Base-by-base conservation (phyloP, 2,888 invertebrate genomes). In the Blomia tropicalis region DNA sequence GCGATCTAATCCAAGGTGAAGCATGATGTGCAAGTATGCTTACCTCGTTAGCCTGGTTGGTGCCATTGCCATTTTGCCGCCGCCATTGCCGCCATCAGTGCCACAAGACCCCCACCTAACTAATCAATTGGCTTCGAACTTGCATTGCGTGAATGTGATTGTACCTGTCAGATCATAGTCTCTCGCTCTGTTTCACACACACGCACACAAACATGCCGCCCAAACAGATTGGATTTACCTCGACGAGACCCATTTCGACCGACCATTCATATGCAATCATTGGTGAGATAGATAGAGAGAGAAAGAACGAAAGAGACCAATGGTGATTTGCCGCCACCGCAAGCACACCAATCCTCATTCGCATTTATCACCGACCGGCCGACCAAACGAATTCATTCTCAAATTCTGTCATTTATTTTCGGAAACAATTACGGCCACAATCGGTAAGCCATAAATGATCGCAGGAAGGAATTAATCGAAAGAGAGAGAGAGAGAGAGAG, bases 71-170 rank as follows among this genome's bases (percentile, higher is more conserved):
- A n/a, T n/a, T n/a, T n/a, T n/a, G n/a, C n/a, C n/a, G n/a, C n/a
- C n/a, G n/a, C n/a, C n/a, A n/a, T n/a, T n/a, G n/a, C n/a, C 41
- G n/a, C 14, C 41, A 41, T 14, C 41, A 41, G 41, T n/a, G 14
- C 14, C 14, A n/a, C 14, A 7, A 22, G 51, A 47, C 51, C 51
- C 51, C 51, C 51, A 47, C 51, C 51, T 47, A 25, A 47, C 51
- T 47, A 47, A 47, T 47, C 51, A 47, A 47, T 47, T 47, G 51
- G 14, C 51, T 47, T 47, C 22, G 51, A 47, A 47, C 51, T 7
- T n/a, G 51, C 22, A 47, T 47, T 47, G 51, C 7, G 11, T 47
- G 11, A 47, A 47, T 47, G 51, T n/a, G n/a, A 36, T 36, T 36
- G 51, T 47, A 27, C 51, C 51, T 47, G 51, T 47, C 51, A 47